Evolutionary conservation across 2,797 vertebrate species (phyloP), one percentile per base, ranked within the genome.

Genomic region (Anguilla anguilla): DNA sequence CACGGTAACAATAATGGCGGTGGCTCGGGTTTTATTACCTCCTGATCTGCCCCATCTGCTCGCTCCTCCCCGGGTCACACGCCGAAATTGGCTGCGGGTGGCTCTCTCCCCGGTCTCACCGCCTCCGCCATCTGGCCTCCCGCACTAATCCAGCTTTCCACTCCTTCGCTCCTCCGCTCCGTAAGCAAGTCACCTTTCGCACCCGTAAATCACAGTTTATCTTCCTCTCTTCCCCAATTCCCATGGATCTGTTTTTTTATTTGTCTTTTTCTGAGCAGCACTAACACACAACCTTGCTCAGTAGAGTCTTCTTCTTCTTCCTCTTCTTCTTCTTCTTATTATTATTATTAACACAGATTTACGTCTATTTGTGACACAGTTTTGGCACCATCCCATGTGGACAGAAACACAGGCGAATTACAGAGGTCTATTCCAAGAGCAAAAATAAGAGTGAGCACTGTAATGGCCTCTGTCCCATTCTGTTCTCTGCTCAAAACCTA

Each of bases 11-110:
- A 94, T 93, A 90, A 92, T 87, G 84, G 89, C 91, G 91, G 90
- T 94, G 3, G 95, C 95, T 95, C 93, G 94, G 93, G 91, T 95
- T 95, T 95, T 93, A 95, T 94, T 90, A 91, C 92, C 89, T 93
- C 53, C 92, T 94, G 93, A 94, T 94, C 90, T 91, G 91, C 91
- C 79, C 93, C 94, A 95, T 95, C 94, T 96, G 95, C 91, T 95
- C 90, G 17, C 74, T 85, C 91, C 91, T 92, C 89, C 92, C 93
- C 89, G 86, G 90, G 90, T 92, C 88, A 89, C 86, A 46, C 69
- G 77, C 59, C 53, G 59, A 61, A 87, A 87, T 64, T 79, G 90
- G 90, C 92, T 92, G 88, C 89, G 89, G 91, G 72, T 86, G 94
- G 92, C 90, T 35, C 35, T 53, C 51, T 57, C n/a, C 15, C 15